phyloP scores from a whole-genome alignment of 1,140 invertebrate genomes.

The Drosophila auraria region DNA sequence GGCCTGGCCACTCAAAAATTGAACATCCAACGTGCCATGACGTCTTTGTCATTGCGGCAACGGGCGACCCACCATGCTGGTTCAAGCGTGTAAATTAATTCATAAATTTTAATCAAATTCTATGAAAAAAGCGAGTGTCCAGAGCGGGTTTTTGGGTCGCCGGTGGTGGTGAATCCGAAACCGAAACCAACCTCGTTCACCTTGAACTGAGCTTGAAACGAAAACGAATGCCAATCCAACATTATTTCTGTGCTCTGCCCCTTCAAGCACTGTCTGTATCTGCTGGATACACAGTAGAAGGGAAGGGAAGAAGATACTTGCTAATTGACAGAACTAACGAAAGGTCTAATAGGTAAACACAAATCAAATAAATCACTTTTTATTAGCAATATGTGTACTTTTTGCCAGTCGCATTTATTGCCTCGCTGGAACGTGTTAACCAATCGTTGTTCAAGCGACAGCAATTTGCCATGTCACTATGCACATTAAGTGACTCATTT shows the following conservation, averaged over 20 bases:
- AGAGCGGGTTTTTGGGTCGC: conserved; percentile 46
- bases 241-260: conserved; percentile 22
- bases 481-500: conserved; percentile 54
- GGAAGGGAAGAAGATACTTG: conserved; percentile 11
- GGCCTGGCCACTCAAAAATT: conserved; percentile 31
- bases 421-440: conserved; percentile 14
- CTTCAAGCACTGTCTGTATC: conserved; percentile 35
- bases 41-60: conserved; percentile 27
- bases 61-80: conserved; percentile 23
- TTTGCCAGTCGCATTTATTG: conserved; percentile 12
- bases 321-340: conserved; percentile 41
- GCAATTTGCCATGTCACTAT: conserved; percentile 47
- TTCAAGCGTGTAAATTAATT: conserved; percentile 55
- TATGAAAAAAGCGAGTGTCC: conserved; percentile 40
- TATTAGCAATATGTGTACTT: conserved; percentile 24
- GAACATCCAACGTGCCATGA: conserved; percentile 33
- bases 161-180: conserved; percentile 20
- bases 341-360: conserved; percentile 14
- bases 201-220: conserved; percentile 53
- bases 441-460: conserved; percentile 33
- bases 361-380: conserved; percentile 58
- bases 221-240: conserved; percentile 25
- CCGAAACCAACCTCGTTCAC: conserved; percentile 35
- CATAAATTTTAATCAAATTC: conserved; percentile 70
- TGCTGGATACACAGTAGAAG: conserved; percentile 7